These are phyloP conservation scores for Trachelus iudaicus DNA, from an alignment of 2,888 invertebrate species.

Conservation along the genomic window DNA sequence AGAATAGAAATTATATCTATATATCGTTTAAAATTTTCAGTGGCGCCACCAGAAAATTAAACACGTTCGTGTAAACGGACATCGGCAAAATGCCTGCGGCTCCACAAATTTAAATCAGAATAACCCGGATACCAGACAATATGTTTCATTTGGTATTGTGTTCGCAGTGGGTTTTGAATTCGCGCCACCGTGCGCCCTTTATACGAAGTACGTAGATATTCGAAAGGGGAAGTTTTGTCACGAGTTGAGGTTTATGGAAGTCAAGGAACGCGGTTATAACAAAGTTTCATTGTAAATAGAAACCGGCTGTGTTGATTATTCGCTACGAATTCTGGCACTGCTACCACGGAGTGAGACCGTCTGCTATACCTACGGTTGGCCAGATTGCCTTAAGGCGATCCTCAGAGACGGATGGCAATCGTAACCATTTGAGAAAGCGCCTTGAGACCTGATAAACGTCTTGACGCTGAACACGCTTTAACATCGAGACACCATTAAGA, in stretches of 20 bases:
- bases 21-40: constrained; percentile 14
- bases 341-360: background rate
- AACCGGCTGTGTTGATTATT: background rate
- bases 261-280: background rate
- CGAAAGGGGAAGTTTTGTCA: background rate
- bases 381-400: background rate
- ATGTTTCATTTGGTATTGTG: constrained; percentile 53
- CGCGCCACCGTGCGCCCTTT: constrained; percentile 26
- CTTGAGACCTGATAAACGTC: background rate
- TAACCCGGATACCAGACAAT: constrained; percentile 55
- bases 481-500: background rate
- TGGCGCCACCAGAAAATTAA: constrained; percentile 32
- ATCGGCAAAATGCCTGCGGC: constrained; percentile 14
- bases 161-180: constrained; percentile 38
- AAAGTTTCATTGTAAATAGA: background rate
- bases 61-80: constrained; percentile 31
- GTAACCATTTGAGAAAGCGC: background rate
- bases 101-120: constrained; percentile 59
- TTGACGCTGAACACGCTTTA: background rate
- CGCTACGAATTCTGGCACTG: background rate
- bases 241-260: background rate
- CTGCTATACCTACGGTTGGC: background rate
- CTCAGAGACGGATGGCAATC: background rate
- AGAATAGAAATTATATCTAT: background rate
- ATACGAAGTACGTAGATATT: background rate